Base-by-base conservation (phyloP, 2,797 vertebrate species). In the Adelosebastes latens region DNA sequence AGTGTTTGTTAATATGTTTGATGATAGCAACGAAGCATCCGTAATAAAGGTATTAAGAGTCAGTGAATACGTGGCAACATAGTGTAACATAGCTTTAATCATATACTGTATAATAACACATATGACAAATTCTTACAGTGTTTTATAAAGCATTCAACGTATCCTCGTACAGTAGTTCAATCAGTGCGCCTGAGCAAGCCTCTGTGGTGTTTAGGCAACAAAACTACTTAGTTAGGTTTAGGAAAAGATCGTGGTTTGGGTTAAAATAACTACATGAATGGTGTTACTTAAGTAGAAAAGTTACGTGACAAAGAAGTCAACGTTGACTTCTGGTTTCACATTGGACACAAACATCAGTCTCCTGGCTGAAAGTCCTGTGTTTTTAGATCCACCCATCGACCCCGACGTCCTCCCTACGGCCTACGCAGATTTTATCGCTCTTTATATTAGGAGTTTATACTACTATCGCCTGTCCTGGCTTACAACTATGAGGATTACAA, bases 171-270 rank as follows among this genome's bases (percentile, higher is more conserved):
- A 60, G 8, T 29, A 8, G 58, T 60, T 36, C 1, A 12, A 31
- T 62, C 11, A 36, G 20, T 62, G 32, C 3, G 5, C 22, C 10
- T 55, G 22, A 10, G n/a, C 52, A 12, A 55, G 52, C n/a, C n/a
- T 22, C 22, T 55, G 53, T 24, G 10, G 22, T 13, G 53, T 63
- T 8, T 12, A 36, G 20, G 61, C 20, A 63, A 63, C 32, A 63
- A 36, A 22, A 22, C 59, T n/a, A 63, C 6, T 22, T 36, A 10
- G 6, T 36, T 14, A 63, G 6, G n/a, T 36, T 63, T 22, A 22
- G 61, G n/a, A 63, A 22, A 14, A 36, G 20, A 24, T 36, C 0
- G 11, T 0, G 10, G 12, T 36, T 0, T 46, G 3, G 18, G 46
- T 49, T 49, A 49, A 49, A 49, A 49, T 49, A 9, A 4, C 46